phyloP scores from a whole-genome alignment of 2,113 vertebrate genomes.

The Vicugna pacos region DNA sequence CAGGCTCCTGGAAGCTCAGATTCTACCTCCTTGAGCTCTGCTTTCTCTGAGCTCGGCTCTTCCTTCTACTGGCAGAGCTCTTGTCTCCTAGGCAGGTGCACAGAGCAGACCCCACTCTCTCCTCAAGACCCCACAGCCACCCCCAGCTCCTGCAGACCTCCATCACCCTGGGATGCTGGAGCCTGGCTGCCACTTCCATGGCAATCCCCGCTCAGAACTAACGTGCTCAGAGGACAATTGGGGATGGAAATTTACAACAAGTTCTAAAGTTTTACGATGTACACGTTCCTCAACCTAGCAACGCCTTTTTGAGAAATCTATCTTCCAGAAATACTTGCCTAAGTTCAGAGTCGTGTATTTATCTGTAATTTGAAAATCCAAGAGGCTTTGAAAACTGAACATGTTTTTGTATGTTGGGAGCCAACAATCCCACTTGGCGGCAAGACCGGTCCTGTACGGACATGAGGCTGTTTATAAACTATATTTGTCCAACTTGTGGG shows the following conservation, averaged over 20 bases:
- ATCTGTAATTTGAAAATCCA: neutral
- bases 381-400: neutral
- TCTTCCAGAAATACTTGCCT: neutral
- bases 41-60: neutral
- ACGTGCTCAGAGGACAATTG: neutral
- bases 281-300: neutral
- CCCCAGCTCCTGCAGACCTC: accelerated
- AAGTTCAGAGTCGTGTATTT: neutral
- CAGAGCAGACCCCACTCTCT: neutral
- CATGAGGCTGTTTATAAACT: neutral
- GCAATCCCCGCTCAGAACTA: neutral
- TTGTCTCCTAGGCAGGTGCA: neutral
- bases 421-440: neutral
- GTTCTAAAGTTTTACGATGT: neutral
- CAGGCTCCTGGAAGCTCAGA: neutral
- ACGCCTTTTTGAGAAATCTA: neutral
- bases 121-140: neutral
- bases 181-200: neutral
- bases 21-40: neutral
- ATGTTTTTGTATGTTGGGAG: neutral
- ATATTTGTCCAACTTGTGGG: neutral
- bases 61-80: neutral
- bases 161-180: neutral
- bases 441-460: neutral
- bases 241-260: neutral